phyloP scores from a whole-genome alignment of 1,140 invertebrate species.

The Orius insidiosus region DNA sequence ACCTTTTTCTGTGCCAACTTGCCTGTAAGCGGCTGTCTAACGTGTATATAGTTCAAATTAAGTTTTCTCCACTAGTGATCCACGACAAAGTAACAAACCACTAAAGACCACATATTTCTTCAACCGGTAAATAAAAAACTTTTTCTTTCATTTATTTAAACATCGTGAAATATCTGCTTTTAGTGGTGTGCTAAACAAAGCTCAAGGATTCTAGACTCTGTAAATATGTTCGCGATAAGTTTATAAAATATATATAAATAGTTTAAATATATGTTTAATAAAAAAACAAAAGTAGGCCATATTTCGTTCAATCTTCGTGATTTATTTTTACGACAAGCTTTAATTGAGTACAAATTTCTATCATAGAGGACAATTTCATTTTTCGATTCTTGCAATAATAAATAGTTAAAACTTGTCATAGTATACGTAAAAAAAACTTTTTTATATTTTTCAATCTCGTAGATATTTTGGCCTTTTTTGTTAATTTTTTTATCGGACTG shows the following conservation, averaged over 20 bases:
- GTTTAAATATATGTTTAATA: slow-evolving; percentile 3
- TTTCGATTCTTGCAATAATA: too few relatives aligned
- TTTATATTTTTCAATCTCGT: slow-evolving; percentile 8
- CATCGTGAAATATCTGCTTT: slow-evolving; percentile 6
- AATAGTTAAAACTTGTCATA: slow-evolving; percentile 6
- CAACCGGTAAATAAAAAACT: slow-evolving; percentile 12
- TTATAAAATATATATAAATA: slow-evolving; percentile 8
- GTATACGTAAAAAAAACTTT: slow-evolving; percentile 6
- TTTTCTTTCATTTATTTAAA: slow-evolving; percentile 2
- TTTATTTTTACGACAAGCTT: slow-evolving; percentile 12
- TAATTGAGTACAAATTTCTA: slow-evolving; percentile 13
- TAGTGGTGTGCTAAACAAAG: slow-evolving; percentile 11
- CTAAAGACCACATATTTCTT: slow-evolving; percentile 6
- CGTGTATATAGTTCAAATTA: slow-evolving; percentile 3
- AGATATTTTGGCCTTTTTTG: not conserved
- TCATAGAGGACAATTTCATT: too few relatives aligned
- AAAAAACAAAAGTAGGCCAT: slow-evolving; percentile 8
- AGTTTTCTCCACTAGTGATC: slow-evolving; percentile 5
- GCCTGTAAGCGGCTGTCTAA: slow-evolving; percentile 12
- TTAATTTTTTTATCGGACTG: slow-evolving; percentile 4
- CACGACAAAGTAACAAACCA: slow-evolving; percentile 12
- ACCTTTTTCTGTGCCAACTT: slow-evolving; percentile 12
- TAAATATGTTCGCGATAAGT: slow-evolving; percentile 14
- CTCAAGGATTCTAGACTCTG: slow-evolving; percentile 12
- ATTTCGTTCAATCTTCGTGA: slow-evolving; percentile 8